Evolutionary conservation across 2,888 invertebrate genomes (phyloP).

Genomic region (Sinelater perroti): DNA sequence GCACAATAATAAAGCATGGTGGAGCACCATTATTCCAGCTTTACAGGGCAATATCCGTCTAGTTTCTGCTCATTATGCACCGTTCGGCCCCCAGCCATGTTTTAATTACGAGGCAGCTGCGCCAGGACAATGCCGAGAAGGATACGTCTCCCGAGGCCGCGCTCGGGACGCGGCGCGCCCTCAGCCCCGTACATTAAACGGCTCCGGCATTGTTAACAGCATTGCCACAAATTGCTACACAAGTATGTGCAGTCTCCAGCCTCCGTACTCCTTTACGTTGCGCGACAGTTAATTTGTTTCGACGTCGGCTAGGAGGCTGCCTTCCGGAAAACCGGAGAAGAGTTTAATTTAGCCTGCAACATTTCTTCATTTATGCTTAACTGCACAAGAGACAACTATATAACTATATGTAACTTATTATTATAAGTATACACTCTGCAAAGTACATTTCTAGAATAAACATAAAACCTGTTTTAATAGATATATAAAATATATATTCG

Average conservation of each 20-base stretch:
- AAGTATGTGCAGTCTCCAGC: not conserved
- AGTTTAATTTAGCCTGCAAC: too few relatives aligned
- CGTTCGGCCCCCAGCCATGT: conserved; percentile 31
- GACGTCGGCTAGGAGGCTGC: too few relatives aligned
- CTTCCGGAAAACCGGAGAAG: too few relatives aligned
- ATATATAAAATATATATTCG: too few relatives aligned
- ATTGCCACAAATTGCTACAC: conserved; percentile 22
- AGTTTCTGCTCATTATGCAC: conserved; percentile 34
- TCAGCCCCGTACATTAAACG: conserved; percentile 23
- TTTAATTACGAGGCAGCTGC: conserved; percentile 35
- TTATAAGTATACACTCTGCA: too few relatives aligned
- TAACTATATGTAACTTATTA: too few relatives aligned
- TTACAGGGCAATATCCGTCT: conserved; percentile 33
- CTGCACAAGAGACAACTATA: too few relatives aligned
- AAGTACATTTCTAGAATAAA: too few relatives aligned
- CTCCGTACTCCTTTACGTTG: not conserved
- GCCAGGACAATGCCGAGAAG: conserved; percentile 33
- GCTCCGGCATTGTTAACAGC: conserved; percentile 15
- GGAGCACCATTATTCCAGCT: conserved; percentile 33
- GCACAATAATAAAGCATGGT: conserved; percentile 30
- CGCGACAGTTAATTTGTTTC: too few relatives aligned
- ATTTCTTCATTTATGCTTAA: too few relatives aligned
- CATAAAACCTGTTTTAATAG: too few relatives aligned
- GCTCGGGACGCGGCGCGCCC: conserved; percentile 13
- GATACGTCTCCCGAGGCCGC: conserved; percentile 26